Conservation (phyloP, 2,113 vertebrate species). For the Pteropus alecto region DNA sequence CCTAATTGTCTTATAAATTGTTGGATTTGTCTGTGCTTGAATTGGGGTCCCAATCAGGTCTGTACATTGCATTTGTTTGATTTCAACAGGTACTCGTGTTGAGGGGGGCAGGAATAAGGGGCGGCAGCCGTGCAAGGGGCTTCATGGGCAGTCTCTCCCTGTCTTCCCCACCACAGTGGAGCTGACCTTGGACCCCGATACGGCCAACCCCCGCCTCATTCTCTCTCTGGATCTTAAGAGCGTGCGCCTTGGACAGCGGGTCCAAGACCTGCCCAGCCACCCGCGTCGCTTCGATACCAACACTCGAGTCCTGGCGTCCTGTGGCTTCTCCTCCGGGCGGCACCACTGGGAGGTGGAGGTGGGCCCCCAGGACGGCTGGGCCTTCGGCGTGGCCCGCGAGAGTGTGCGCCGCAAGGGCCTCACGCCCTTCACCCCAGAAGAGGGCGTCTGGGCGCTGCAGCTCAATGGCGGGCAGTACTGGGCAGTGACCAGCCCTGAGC, state of each 20-base stretch:
- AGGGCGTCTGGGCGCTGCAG: conserved; percentile 84
- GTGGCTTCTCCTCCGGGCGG: conserved; percentile 77
- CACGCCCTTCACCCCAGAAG: conserved; percentile 82
- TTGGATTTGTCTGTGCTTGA: neutral
- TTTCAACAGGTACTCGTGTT: neutral
- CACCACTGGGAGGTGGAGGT: conserved; percentile 88
- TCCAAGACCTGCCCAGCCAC: conserved; percentile 78
- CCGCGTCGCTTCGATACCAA: conserved; percentile 83
- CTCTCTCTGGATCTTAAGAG: conserved; percentile 87
- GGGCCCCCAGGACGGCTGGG: conserved; percentile 89
- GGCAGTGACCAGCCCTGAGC: conserved; percentile 82
- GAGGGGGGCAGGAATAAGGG: neutral
- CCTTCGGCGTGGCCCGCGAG: conserved; percentile 89
- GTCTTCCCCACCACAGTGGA: conserved; percentile 83
- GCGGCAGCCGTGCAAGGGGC: neutral
- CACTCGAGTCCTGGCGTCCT: conserved; percentile 79
- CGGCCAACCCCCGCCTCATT: conserved; percentile 85
- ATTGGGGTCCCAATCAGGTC: neutral
- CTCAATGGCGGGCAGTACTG: conserved; percentile 80
- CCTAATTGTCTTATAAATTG: neutral
- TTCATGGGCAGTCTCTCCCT: accelerated
- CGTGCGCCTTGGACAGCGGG: conserved; percentile 87
- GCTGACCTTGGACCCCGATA: conserved; percentile 84
- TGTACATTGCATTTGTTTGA: neutral
- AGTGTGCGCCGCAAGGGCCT: conserved; percentile 86